phyloP scores from a whole-genome alignment of 2,888 invertebrate species.

The Liopterus haemorrhoidalis region DNA sequence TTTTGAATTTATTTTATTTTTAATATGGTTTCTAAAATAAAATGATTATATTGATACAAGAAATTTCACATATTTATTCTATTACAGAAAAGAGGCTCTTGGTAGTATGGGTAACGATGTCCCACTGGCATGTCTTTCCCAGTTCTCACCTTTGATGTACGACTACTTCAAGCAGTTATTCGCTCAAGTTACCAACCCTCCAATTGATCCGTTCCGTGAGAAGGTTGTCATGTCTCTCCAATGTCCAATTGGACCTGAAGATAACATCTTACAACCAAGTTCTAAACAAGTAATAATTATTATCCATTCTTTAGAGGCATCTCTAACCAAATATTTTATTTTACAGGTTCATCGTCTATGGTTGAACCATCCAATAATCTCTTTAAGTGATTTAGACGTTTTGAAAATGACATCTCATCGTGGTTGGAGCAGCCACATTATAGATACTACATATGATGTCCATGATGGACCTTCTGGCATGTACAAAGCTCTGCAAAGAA shows the following conservation, averaged over 20 bases:
- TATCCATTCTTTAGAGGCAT: not conserved
- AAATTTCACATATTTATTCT: conserved; percentile 19
- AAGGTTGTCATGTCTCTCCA: conserved; percentile 97
- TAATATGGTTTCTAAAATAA: not conserved
- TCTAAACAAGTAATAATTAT: conserved; percentile 56
- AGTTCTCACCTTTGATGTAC: conserved; percentile 90
- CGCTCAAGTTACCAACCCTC: conserved; percentile 99
- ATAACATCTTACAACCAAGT: conserved; percentile 87
- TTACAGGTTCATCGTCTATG: conserved; percentile 71
- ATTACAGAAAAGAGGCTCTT: conserved; percentile 86
- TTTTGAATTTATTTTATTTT: conserved; percentile 7
- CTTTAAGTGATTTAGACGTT: conserved; percentile 82
- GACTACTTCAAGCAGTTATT: conserved; percentile 99
- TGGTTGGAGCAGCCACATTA: conserved; percentile 78
- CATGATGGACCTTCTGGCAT: conserved; percentile 68
- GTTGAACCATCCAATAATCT: conserved; percentile 89
- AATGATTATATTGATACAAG: no score
- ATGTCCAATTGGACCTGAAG: conserved; percentile 95
- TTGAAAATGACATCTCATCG: conserved; percentile 76
- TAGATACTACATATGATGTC: conserved; percentile 72
- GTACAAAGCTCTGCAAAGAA: conserved; percentile 67
- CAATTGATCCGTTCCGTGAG: conserved; percentile 98
- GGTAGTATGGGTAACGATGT: conserved; percentile 99
- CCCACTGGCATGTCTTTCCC: conserved; percentile 92
- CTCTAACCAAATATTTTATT: not conserved